Evolutionary conservation across 2,113 vertebrate genomes (phyloP), one percentile per base, ranked within the genome.

Genomic region (Ochotona curzoniae): DNA sequence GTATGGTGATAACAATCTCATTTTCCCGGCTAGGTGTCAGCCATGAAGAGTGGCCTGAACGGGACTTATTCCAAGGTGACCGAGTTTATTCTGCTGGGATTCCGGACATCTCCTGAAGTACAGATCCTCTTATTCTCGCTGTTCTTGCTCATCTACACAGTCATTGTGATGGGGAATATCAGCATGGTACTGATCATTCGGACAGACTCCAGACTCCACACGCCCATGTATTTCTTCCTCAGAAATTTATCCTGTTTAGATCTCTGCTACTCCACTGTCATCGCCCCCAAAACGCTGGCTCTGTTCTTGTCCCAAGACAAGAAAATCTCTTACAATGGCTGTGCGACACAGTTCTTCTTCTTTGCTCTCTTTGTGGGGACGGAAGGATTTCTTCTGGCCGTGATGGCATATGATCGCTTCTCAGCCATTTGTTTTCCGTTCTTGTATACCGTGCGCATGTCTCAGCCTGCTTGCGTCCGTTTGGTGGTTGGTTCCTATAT

Each of bases 151-250:
- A 83, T 98, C 15, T 98, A 97, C 7, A 0, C 88, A 21, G n/a
- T 96, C 80, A 97, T 78, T 1, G 23, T 97, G 0, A 23, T 93
- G 44, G 97, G 95, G 28, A 98, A 98, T 32, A 5, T 49, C 44
- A 97, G 94, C 81, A 96, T 97, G 93, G 91, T 96, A 8, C 83
- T 89, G 64, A 57, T 93, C 89, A 96, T 96, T 35, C 95, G 92
- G n/a, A 60, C 20, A 79, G 97, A 97, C 66, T 83, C 86, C 66
- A 96, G 15, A 30, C 96, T 98, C 28, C 97, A 97, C 35, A 96
- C 32, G 0, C 97, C 96, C 1, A 98, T 97, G 97, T 98, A 98
- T 61, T 98, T 97, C 64, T 97, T 98, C 83, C 93, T 97, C 1
- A 93, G 94, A 87, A 98, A 98, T 10, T 30, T 98, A 61, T 96